Percentiles rank a stretch among this genome's conserved stretches.
phyloP scores from a whole-genome alignment of 2,888 invertebrate species.

The Erpobdella octoculata region DNA sequence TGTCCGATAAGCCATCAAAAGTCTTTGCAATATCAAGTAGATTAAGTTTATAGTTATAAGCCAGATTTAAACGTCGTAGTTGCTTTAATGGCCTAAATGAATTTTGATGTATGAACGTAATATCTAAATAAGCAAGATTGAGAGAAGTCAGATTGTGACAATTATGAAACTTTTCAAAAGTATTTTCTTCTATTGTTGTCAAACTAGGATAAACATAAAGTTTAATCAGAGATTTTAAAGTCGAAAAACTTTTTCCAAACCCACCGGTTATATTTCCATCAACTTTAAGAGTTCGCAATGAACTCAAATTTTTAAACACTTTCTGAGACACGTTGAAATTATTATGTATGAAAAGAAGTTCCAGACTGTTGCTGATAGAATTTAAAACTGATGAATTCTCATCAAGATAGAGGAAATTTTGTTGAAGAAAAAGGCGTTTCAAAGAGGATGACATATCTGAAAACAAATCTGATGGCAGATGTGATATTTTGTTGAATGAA shows the following conservation, averaged over 20 bases:
- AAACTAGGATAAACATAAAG: background rate
- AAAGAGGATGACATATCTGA: background rate
- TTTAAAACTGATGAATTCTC: background rate
- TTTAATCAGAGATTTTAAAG: background rate
- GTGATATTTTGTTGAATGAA: background rate
- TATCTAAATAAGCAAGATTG: background rate
- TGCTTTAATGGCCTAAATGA: background rate
- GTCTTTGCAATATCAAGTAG: background rate
- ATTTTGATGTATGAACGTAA: background rate
- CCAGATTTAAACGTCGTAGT: background rate
- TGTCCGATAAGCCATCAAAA: background rate
- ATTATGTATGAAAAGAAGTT: background rate
- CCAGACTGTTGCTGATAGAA: background rate
- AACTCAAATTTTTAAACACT: background rate
- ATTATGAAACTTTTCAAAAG: background rate
- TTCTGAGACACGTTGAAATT: background rate
- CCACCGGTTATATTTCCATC: background rate
- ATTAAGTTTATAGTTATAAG: background rate
- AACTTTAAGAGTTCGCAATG: background rate
- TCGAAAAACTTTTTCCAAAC: slow-evolving; percentile 2
- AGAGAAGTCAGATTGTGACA: background rate
- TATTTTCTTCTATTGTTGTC: background rate
- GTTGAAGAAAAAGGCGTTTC: background rate
- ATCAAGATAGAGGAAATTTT: background rate
- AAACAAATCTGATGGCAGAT: background rate